Percentiles rank a stretch among this genome's conserved stretches.
Conservation (phyloP, 2,797 vertebrate species). For the Diplodus puntazzo region DNA sequence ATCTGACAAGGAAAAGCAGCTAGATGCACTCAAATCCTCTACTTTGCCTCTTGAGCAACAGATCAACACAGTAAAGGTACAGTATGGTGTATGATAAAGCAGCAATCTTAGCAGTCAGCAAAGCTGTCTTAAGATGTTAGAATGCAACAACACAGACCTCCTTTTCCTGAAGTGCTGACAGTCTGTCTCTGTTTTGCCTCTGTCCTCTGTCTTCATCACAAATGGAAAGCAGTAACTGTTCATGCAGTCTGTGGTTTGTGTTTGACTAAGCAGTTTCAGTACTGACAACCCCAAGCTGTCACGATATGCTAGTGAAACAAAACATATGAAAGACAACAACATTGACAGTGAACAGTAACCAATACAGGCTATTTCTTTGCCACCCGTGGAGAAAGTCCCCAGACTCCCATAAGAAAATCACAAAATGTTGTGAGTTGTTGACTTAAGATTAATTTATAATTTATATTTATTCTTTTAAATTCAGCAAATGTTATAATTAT, state of each 20-base stretch:
- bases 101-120: slow-evolving; percentile 1
- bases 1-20: slow-evolving; percentile 92
- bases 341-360: too few species aligned
- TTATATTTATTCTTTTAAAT: too few species aligned
- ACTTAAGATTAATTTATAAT: too few species aligned
- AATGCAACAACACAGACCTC: not conserved
- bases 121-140: not conserved
- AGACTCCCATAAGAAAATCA: too few species aligned
- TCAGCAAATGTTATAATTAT: too few species aligned
- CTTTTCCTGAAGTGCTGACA: not conserved
- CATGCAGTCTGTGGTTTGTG: not conserved
- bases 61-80: slow-evolving; percentile 92
- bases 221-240: slow-evolving; percentile 4
- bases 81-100: not conserved
- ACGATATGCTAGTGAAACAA: not conserved
- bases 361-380: too few species aligned
- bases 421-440: too few species aligned
- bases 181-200: not conserved
- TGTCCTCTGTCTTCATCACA: not conserved
- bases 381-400: too few species aligned
- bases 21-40: slow-evolving; percentile 88
- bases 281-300: slow-evolving; percentile 2
- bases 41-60: slow-evolving; percentile 88
- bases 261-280: not conserved
- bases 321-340: too few species aligned